These are phyloP conservation scores for Yponomeuta sedellus DNA, from an alignment of 2,888 invertebrate genomes.

Conservation along the genomic window DNA sequence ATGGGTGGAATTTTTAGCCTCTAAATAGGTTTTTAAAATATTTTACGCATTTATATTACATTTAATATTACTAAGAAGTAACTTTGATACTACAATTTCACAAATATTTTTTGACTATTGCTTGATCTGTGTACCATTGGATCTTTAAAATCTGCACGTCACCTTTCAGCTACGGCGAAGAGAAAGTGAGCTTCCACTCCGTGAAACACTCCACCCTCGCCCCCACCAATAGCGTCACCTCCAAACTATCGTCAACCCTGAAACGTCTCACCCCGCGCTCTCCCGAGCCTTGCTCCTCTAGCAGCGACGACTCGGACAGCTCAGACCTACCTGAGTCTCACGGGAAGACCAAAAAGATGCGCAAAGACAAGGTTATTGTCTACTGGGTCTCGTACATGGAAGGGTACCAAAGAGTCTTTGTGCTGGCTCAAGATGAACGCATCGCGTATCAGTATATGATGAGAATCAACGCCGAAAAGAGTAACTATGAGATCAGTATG, in stretches of 20 bases:
- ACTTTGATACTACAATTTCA: no score
- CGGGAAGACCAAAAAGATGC: conserved; percentile 76
- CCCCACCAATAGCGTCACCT: conserved; percentile 65
- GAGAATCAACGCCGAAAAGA: conserved; percentile 80
- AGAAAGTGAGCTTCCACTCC: conserved; percentile 83
- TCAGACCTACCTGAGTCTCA: conserved; percentile 63
- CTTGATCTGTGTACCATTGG: no score
- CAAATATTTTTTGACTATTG: no score
- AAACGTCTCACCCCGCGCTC: conserved; percentile 71
- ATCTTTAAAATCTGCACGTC: not conserved
- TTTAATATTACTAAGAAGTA: no score
- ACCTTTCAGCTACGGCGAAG: conserved; percentile 78
- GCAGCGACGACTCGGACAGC: conserved; percentile 77
- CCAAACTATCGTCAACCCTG: conserved; percentile 73
- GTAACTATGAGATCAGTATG: conserved; percentile 80
- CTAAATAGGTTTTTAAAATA: no score
- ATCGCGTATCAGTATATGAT: conserved; percentile 78
- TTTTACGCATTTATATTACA: no score
- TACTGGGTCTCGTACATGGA: conserved; percentile 90
- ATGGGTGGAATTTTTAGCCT: no score
- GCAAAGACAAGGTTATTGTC: conserved; percentile 84
- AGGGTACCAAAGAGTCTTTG: conserved; percentile 82
- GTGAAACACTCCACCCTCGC: conserved; percentile 75
- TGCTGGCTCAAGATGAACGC: conserved; percentile 85
- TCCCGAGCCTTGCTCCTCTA: conserved; percentile 73